Conservation (phyloP, 2,797 vertebrate species). For the Rhodeus uyekii region DNA sequence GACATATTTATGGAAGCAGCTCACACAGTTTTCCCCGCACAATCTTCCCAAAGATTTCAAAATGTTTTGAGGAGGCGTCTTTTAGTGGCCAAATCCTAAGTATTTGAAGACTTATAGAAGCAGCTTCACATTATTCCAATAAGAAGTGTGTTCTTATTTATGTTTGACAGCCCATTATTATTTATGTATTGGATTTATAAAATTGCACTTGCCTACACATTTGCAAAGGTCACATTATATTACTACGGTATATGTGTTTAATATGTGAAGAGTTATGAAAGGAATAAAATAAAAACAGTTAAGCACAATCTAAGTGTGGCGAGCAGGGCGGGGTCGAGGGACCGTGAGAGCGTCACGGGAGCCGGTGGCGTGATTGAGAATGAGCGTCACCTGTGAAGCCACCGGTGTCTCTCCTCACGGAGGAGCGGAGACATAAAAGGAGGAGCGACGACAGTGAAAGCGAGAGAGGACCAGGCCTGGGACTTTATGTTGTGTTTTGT, state of each 20-base stretch:
- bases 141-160: not conserved
- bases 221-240: not conserved
- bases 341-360: too few relatives aligned
- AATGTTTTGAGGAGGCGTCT: slow-evolving; percentile 4
- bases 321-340: too few relatives aligned
- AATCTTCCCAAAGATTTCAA: not conserved
- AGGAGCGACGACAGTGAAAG: too few relatives aligned
- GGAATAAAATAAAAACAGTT: not conserved
- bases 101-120: not conserved
- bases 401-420: too few relatives aligned
- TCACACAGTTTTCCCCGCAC: slow-evolving; percentile 5
- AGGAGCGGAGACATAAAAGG: too few relatives aligned
- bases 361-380: too few relatives aligned
- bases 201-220: not conserved
- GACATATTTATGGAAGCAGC: slow-evolving; percentile 10
- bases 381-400: too few relatives aligned
- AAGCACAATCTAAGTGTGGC: not conserved
- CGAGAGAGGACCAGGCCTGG: too few relatives aligned
- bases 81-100: not conserved
- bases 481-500: too few relatives aligned
- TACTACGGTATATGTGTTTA: not conserved
- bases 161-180: not conserved
- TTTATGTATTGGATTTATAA: not conserved
- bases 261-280: not conserved
- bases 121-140: not conserved